Evolutionary conservation across 2,797 vertebrate genomes (phyloP).

Genomic region (Orestias chungarensis): DNA sequence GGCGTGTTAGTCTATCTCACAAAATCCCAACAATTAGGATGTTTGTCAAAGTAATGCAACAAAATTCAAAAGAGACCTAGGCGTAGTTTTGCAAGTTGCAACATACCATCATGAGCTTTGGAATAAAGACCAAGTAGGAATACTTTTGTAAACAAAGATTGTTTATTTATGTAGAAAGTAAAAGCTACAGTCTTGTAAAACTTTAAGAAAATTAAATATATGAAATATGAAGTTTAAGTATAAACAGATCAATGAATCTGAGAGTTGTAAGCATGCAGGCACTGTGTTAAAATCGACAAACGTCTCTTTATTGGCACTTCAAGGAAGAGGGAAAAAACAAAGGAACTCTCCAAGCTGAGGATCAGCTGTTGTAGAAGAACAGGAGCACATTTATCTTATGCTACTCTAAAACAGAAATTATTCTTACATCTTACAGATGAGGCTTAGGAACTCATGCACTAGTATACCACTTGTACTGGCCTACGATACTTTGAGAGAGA

Average conservation of each 20-base stretch:
- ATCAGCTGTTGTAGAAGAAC: conserved; percentile 61
- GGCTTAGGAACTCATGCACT: conserved; percentile 62
- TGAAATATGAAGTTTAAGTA: conserved; percentile 83
- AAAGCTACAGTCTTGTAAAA: conserved; percentile 84
- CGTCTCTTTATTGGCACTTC: conserved; percentile 78
- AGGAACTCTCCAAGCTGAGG: conserved; percentile 53
- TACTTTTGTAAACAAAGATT: conserved; percentile 80
- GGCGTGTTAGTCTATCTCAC: background rate
- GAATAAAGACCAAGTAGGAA: conserved; percentile 65
- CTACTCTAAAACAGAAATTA: conserved; percentile 60
- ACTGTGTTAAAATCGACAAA: conserved; percentile 81
- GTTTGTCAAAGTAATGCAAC: background rate
- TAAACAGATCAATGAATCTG: conserved; percentile 78
- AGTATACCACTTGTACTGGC: conserved; percentile 60
- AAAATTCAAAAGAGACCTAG: background rate
- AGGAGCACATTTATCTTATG: conserved; percentile 58
- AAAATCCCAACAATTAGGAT: background rate
- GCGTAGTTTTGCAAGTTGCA: background rate
- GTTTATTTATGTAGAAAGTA: conserved; percentile 88
- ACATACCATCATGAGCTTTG: conserved; percentile 4
- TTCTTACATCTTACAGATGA: conserved; percentile 42
- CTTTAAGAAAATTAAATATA: conserved; percentile 83
- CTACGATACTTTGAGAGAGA: conserved; percentile 52
- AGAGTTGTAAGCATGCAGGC: conserved; percentile 86
- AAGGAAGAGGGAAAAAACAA: conserved; percentile 65